These are phyloP conservation scores for Sylvilagus floridanus DNA, from an alignment of 2,797 vertebrate genomes.

Conservation along the genomic window DNA sequence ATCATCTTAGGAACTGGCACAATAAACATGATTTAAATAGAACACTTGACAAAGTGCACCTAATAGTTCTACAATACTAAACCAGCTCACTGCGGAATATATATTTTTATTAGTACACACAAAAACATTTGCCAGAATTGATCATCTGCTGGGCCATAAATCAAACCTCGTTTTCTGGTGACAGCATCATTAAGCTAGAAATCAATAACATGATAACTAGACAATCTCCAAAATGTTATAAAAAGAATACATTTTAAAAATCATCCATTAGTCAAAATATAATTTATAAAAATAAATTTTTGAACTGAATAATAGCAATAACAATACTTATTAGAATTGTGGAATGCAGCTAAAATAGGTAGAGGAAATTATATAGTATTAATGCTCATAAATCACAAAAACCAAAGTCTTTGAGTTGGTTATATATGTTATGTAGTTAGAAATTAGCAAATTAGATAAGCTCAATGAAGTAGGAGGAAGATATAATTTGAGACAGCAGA, in stretches of 20 bases:
- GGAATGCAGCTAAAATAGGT: background rate
- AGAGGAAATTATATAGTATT: background rate
- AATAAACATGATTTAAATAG: background rate
- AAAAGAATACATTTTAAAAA: background rate
- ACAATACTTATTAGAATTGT: background rate
- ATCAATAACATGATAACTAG: background rate
- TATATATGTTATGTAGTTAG: background rate
- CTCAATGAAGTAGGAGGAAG: background rate
- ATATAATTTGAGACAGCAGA: background rate
- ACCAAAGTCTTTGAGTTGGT: background rate
- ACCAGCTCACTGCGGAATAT: background rate
- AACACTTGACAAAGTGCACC: background rate
- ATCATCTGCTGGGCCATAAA: background rate
- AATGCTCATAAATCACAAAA: conserved; percentile 1
- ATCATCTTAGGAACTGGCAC: background rate
- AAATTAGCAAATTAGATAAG: conserved; percentile 13
- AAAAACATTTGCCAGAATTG: background rate
- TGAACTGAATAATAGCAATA: background rate
- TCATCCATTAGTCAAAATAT: background rate
- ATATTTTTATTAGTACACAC: background rate
- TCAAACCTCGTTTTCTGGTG: background rate
- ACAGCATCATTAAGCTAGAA: background rate
- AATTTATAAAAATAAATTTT: conserved; percentile 31
- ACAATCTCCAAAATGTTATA: background rate
- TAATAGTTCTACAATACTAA: background rate